These are phyloP conservation scores for Aplodontia rufa DNA, from an alignment of 2,113 vertebrate genomes.

Conservation along the genomic window DNA sequence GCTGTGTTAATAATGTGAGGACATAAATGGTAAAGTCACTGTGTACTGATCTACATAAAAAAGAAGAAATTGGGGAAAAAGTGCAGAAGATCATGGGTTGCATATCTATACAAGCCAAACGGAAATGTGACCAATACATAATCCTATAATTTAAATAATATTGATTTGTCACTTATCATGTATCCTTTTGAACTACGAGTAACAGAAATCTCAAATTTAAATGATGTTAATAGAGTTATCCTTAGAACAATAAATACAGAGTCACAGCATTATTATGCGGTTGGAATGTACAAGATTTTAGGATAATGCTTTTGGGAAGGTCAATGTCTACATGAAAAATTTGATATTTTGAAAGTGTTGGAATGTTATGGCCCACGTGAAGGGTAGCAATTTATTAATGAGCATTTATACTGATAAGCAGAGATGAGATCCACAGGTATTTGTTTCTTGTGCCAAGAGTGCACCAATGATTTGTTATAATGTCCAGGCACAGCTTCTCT, in stretches of 20 bases:
- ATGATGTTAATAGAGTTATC: background rate
- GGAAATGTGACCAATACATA: background rate
- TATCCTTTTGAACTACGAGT: background rate
- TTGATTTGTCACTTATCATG: background rate
- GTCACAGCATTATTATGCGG: background rate
- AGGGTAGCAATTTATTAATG: background rate
- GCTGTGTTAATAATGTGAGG: background rate
- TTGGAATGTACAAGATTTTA: background rate
- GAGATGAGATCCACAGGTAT: background rate
- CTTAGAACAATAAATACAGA: background rate
- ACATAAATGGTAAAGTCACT: background rate
- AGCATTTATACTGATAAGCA: background rate
- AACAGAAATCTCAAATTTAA: background rate
- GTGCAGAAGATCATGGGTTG: background rate
- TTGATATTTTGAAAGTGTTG: background rate
- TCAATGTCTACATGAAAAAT: background rate
- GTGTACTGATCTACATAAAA: background rate
- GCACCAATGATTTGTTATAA: background rate
- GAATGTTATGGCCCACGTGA: background rate
- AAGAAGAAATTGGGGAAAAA: background rate
- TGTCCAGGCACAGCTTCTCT: background rate
- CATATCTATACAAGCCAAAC: background rate
- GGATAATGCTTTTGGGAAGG: background rate
- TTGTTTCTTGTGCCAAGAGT: background rate
- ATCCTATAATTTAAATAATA: background rate